Evolutionary conservation across 2,113 vertebrate species (phyloP).

Genomic region (Neofelis nebulosa): DNA sequence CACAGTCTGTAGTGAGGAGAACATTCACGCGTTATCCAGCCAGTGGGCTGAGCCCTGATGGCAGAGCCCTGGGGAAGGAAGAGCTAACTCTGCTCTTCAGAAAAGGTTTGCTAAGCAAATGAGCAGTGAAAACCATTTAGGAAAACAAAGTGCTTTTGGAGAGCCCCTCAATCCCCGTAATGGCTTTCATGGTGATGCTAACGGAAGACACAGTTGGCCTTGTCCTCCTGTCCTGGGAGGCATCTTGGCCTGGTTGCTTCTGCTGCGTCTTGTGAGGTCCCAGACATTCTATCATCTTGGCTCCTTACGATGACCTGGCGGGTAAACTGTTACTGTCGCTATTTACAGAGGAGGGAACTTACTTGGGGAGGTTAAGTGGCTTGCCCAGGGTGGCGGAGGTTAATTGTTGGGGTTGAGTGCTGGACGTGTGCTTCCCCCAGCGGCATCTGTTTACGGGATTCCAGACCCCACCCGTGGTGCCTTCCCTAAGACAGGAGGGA

Average conservation of each 20-base stretch:
- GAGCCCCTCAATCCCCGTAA: not conserved
- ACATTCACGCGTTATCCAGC: not conserved
- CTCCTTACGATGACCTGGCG: not conserved
- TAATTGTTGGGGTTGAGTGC: not conserved
- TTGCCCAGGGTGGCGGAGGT: not conserved
- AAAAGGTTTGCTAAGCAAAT: not conserved
- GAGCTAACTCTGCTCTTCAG: not conserved
- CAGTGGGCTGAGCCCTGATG: not conserved
- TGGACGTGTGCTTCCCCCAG: not conserved
- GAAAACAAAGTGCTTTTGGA: constrained; percentile 7
- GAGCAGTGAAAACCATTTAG: constrained; percentile 30
- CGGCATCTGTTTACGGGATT: rapidly evolving
- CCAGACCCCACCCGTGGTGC: not conserved
- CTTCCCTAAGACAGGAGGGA: not conserved
- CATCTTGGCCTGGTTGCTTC: not conserved
- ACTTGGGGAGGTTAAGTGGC: not conserved
- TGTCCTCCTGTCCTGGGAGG: not conserved
- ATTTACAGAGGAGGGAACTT: not conserved
- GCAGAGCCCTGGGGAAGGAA: not conserved
- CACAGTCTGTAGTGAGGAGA: not conserved
- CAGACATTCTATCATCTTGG: not conserved
- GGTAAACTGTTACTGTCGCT: not conserved
- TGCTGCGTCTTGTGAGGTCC: not conserved
- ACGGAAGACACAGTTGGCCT: not conserved
- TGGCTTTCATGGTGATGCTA: not conserved